Base-by-base conservation (phyloP, 1,140 invertebrate genomes). In the Lerema accius region DNA sequence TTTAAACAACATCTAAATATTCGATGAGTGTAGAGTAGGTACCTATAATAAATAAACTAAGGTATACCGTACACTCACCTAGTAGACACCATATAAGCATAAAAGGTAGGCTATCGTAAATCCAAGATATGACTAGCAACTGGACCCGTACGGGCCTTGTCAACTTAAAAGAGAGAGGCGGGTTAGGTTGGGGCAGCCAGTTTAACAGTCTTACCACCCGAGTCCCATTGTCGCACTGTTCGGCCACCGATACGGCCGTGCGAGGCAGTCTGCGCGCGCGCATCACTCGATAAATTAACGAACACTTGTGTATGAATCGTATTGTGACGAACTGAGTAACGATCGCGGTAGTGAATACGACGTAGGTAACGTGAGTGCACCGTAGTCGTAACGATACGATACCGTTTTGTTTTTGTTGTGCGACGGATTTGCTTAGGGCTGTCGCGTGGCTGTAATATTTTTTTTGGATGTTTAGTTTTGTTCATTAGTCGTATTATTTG, bases 101-200 rank as follows among this genome's bases (percentile, higher is more conserved):
- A n/a, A 14, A 13, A 9, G 15, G 46, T 49, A 32, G 46, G 49
- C 32, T 37, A 51, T 51, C 16, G 49, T 37, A 51, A 51, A 51
- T 28, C 15, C 32, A 15, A 37, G 48, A 50, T 37, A 15, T 17
- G 49, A 37, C 49, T 51, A 51, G 23, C 46, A 49, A 51, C 28
- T 51, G 43, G 59, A 73, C 49, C 53, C 63, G 55, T 46, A 42
- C 55, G 69, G 68, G 71, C 68, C 72, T 67, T 80, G 69, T 69
- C 69, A 72, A 69, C 68, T 78, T 71, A 84, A 89, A 86, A 89
- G 86, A 89, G 86, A 89, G 86, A 89, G 86, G 85, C 80, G 80
- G 80, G 79, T 78, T 84, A 83, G 78, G 79, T 69, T 80, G 82
- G 79, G 78, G 74, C 76, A 69, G 53, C 39, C 49, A 55, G 75